Percentiles rank a stretch among this genome's conserved stretches.
Conservation (phyloP, 2,113 vertebrate genomes). For the Grantiella picta region DNA sequence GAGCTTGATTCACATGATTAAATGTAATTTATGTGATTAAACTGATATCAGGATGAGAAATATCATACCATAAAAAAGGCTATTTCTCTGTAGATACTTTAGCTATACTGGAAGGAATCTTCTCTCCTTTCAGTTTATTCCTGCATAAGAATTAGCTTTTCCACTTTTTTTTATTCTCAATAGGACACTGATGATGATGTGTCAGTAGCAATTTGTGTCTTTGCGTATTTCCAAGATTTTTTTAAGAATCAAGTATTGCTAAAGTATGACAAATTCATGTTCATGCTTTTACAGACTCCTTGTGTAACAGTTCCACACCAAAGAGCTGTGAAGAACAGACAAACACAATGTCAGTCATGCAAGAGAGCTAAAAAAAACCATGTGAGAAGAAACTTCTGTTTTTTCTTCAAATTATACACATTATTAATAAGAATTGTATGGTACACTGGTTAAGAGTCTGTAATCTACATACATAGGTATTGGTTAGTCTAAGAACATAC, state of each 20-base stretch:
- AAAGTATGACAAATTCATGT: not conserved
- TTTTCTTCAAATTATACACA: not conserved
- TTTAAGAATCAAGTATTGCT: not conserved
- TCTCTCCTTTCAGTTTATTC: not conserved
- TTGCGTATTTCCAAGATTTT: not conserved
- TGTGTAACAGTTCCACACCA: not conserved
- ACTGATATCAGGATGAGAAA: not conserved
- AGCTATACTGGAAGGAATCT: not conserved
- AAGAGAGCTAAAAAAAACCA: not conserved
- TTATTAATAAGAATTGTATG: not conserved
- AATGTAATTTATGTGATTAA: not conserved
- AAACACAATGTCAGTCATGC: not conserved
- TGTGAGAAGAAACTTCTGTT: not conserved
- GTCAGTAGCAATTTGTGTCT: not conserved
- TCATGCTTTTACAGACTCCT: not conserved
- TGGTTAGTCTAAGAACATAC: not conserved
- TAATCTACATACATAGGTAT: not conserved
- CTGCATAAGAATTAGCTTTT: not conserved
- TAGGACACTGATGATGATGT: not conserved
- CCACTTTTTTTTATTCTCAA: not conserved
- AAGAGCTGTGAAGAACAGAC: not conserved
- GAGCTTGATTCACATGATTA: not conserved
- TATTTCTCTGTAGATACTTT: not conserved
- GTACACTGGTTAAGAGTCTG: not conserved
- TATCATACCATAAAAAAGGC: not conserved